Conservation (phyloP, 1,140 invertebrate genomes). For the Zaprionus vittiger region DNA sequence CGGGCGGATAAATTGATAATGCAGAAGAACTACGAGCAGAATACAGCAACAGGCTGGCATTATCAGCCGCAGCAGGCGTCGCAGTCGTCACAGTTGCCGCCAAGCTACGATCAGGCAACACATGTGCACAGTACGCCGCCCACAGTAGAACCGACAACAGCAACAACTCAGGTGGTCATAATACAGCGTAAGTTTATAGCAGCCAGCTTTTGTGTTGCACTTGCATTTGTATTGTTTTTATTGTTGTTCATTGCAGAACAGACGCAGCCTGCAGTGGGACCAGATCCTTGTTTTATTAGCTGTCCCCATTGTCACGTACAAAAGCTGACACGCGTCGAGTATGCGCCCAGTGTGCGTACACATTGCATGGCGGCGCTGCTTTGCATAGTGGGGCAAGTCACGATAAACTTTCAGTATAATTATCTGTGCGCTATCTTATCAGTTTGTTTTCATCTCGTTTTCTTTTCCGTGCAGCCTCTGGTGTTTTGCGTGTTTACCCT, state of each 20-base stretch:
- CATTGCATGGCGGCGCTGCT: slow-evolving; percentile 87
- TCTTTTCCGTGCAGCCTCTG: slow-evolving; percentile 73
- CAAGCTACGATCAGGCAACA: slow-evolving; percentile 75
- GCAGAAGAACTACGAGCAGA: slow-evolving; percentile 12
- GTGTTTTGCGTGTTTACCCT: slow-evolving; percentile 87
- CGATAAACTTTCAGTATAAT: neutral
- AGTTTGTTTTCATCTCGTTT: neutral
- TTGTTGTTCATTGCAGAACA: slow-evolving; percentile 48
- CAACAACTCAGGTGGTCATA: slow-evolving; percentile 66
- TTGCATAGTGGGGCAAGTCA: slow-evolving; percentile 86
- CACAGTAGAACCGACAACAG: slow-evolving; percentile 26
- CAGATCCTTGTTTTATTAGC: slow-evolving; percentile 82
- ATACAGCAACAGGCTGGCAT: neutral
- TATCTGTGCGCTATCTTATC: slow-evolving; percentile 32
- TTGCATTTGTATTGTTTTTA: neutral
- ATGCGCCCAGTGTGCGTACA: slow-evolving; percentile 86
- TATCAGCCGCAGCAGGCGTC: neutral
- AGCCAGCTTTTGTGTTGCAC: neutral
- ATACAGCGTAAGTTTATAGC: slow-evolving; percentile 67
- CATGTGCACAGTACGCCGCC: slow-evolving; percentile 33
- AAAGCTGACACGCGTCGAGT: slow-evolving; percentile 85
- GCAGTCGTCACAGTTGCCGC: slow-evolving; percentile 44
- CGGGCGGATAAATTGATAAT: slow-evolving; percentile 21
- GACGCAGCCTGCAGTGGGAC: slow-evolving; percentile 80
- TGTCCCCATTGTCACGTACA: slow-evolving; percentile 86